phyloP scores from a whole-genome alignment of 2,888 invertebrate species.

The Lycocerus yunnanus region DNA sequence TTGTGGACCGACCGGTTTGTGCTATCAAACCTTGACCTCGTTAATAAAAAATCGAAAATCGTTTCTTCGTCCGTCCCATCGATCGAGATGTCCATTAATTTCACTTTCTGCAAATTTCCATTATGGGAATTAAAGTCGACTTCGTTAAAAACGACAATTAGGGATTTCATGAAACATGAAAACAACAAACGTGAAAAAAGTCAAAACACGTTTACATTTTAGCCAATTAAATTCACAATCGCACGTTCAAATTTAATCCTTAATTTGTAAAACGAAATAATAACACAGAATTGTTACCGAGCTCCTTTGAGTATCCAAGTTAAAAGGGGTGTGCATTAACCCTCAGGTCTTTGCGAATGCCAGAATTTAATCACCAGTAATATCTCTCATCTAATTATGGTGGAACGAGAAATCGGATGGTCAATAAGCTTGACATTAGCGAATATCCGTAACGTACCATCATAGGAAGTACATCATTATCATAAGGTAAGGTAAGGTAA shows the following conservation, averaged over 20 bases:
- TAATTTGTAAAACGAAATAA: not conserved
- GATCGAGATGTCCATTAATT: not conserved
- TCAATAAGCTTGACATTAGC: not conserved
- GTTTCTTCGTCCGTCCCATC: not conserved
- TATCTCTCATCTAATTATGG: not conserved
- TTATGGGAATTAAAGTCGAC: not conserved
- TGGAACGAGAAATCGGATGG: not conserved
- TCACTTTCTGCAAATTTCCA: not conserved
- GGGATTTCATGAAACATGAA: not conserved
- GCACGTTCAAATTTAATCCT: not conserved
- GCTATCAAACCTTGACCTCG: not conserved
- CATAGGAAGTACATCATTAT: not conserved
- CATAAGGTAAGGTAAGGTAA: not conserved
- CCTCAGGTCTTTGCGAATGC: not conserved
- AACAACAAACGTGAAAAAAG: not conserved
- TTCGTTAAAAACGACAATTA: not conserved
- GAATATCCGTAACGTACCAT: not conserved
- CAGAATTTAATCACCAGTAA: not conserved
- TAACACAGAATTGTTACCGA: not conserved
- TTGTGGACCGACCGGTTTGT: not conserved
- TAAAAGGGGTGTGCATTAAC: not conserved
- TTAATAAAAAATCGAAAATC: not conserved
- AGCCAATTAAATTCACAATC: not conserved
- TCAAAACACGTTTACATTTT: not conserved
- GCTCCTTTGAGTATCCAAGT: not conserved